Percentiles rank a stretch among this genome's conserved stretches.
Conservation (phyloP, 2,113 vertebrate species). For the Rhinoderma darwinii region DNA sequence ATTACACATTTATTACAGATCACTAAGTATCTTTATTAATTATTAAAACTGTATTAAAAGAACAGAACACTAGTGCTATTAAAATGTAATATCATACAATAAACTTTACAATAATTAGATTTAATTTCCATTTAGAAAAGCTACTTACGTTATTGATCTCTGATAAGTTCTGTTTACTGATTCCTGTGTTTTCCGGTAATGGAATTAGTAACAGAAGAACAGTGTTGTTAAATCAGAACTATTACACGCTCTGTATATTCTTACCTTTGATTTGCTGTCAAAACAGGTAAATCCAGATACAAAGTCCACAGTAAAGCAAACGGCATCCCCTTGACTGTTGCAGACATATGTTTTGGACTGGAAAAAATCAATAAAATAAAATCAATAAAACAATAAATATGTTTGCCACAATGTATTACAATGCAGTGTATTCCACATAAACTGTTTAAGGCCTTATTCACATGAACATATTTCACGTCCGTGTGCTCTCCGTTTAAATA, state of each 20-base stretch:
- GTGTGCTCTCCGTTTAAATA: too few relatives aligned
- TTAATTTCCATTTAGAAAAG: neutral
- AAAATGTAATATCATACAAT: neutral
- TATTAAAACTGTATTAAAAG: neutral
- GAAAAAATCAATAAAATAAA: slow-evolving; percentile 55
- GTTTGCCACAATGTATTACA: neutral
- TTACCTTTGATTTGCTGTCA: slow-evolving; percentile 85
- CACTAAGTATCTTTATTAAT: neutral
- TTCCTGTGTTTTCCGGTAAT: neutral
- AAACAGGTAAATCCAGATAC: slow-evolving; percentile 88
- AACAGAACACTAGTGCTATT: neutral
- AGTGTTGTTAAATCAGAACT: neutral
- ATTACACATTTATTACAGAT: neutral
- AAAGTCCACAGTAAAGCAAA: slow-evolving; percentile 89
- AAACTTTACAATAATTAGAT: neutral
- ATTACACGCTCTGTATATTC: slow-evolving; percentile 15
- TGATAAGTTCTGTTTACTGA: neutral
- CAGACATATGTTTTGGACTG: slow-evolving; percentile 90
- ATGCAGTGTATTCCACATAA: neutral
- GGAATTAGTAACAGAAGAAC: neutral
- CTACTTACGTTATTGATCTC: neutral
- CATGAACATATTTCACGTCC: too few relatives aligned
- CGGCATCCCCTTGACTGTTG: slow-evolving; percentile 83
- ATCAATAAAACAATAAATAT: neutral
- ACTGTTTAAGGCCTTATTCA: too few relatives aligned